Evolutionary conservation across 2,888 invertebrate genomes (phyloP).

Genomic region (Deilephila elpenor): DNA sequence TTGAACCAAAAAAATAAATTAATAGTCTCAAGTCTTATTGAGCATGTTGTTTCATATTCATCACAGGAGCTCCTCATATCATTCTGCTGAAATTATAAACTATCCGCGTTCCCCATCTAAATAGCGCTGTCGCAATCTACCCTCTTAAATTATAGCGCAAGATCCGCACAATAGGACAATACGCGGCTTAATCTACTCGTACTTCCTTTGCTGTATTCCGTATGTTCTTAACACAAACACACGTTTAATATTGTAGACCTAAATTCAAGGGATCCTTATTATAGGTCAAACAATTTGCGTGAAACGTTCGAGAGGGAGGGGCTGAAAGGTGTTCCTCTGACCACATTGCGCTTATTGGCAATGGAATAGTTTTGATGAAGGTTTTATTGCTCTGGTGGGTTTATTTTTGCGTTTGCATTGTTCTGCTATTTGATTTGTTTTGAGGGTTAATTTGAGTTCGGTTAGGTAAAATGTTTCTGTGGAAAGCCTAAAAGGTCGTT

Average conservation of each 20-base stretch:
- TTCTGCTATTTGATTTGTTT: background rate
- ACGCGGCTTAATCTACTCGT: conserved; percentile 5
- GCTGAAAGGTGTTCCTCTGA: background rate
- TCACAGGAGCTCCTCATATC: too few species aligned
- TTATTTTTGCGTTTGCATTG: background rate
- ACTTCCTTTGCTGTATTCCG: background rate
- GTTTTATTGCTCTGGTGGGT: conserved; percentile 2
- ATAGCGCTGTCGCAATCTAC: background rate
- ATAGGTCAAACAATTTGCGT: conserved; percentile 30
- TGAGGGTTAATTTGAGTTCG: background rate
- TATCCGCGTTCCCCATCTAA: background rate
- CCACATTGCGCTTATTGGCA: background rate
- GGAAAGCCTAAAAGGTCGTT: too few species aligned
- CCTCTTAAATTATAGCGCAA: background rate
- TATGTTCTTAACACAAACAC: background rate
- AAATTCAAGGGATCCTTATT: conserved; percentile 23
- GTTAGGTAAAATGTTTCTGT: too few species aligned
- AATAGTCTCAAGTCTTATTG: too few species aligned
- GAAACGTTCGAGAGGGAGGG: background rate
- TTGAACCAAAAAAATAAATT: too few species aligned
- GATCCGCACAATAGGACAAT: conserved; percentile 12
- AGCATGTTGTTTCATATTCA: too few species aligned
- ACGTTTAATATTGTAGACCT: conserved; percentile 8
- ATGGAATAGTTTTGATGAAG: background rate
- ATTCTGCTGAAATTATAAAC: background rate